Percentiles rank a stretch among this genome's conserved stretches.
These are phyloP conservation scores for Planiliza haematocheilus DNA, from an alignment of 2,113 vertebrate species.

Conservation along the genomic window DNA sequence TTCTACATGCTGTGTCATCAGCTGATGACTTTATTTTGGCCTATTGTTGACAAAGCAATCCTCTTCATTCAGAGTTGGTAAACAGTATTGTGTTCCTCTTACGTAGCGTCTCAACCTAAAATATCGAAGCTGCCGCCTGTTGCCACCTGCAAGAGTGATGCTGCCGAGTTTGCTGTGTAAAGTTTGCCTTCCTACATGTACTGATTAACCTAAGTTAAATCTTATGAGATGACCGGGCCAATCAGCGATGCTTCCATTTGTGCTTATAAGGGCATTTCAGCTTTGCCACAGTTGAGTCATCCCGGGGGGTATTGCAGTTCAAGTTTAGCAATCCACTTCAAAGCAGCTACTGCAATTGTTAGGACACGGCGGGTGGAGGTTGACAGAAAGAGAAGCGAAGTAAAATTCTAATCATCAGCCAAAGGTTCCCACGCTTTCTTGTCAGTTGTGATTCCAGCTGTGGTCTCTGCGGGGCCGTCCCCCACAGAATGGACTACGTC, in stretches of 20 bases:
- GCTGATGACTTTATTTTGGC: neutral
- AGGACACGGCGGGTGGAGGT: conserved; percentile 2
- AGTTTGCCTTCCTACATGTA: conserved; percentile 39
- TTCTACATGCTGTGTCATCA: neutral
- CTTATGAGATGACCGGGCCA: conserved; percentile 42
- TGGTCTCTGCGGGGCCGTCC: conserved; percentile 56
- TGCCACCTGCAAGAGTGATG: neutral
- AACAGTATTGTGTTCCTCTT: conserved; percentile 39
- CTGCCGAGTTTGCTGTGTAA: conserved; percentile 10
- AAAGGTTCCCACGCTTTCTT: conserved; percentile 71
- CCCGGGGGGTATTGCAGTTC: conserved; percentile 35
- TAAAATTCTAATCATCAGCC: conserved; percentile 20
- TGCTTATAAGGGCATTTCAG: conserved; percentile 18
- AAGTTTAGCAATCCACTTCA: conserved; percentile 35
- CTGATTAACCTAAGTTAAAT: conserved; percentile 53
- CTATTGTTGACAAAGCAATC: neutral
- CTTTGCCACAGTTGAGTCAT: conserved; percentile 20
- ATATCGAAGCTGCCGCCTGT: neutral
- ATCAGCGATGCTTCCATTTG: conserved; percentile 11
- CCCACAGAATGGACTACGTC: conserved; percentile 58
- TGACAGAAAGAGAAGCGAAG: conserved; percentile 14
- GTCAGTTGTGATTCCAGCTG: conserved; percentile 74
- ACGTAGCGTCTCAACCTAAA: conserved; percentile 8
- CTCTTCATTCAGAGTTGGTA: conserved; percentile 41
- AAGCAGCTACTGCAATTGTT: conserved; percentile 12